Conservation (phyloP, 1,140 invertebrate species). For the Hydropsyche tenuis region DNA sequence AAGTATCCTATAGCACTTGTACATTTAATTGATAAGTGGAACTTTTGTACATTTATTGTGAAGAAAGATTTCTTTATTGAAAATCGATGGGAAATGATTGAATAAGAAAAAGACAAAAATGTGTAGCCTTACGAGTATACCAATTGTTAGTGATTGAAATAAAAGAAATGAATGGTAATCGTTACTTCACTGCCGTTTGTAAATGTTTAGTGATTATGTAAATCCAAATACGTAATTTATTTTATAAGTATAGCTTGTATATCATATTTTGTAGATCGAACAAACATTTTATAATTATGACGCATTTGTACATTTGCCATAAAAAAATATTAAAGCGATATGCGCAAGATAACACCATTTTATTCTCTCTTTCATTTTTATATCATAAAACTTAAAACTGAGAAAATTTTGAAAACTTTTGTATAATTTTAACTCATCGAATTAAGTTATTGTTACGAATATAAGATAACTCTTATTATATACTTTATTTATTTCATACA, state of each 20-base stretch:
- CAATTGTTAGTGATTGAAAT: constrained; percentile 44
- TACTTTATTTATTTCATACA: constrained; percentile 23
- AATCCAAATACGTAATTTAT: constrained; percentile 50
- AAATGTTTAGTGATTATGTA: constrained; percentile 37
- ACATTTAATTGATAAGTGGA: constrained; percentile 41
- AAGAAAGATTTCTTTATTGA: constrained; percentile 21
- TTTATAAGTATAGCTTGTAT: constrained; percentile 47
- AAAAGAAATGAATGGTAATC: constrained; percentile 41
- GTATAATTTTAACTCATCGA: background rate
- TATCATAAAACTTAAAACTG: constrained; percentile 1
- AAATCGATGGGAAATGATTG: background rate
- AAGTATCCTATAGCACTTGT: constrained; percentile 41
- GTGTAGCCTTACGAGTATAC: constrained; percentile 48
- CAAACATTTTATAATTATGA: constrained; percentile 45
- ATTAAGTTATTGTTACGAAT: background rate
- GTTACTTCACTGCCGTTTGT: constrained; percentile 43
- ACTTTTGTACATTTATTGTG: constrained; percentile 38
- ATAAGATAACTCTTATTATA: background rate
- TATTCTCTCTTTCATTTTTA: background rate
- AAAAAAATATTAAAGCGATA: constrained; percentile 46
- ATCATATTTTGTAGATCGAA: constrained; percentile 47
- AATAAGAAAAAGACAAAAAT: constrained; percentile 23
- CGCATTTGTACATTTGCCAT: constrained; percentile 49
- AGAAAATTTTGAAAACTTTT: background rate
- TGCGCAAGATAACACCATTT: constrained; percentile 37